Percentiles rank a stretch among this genome's conserved stretches.
These are phyloP conservation scores for Callopanchax toddi DNA, from an alignment of 2,113 vertebrate genomes.

Conservation along the genomic window DNA sequence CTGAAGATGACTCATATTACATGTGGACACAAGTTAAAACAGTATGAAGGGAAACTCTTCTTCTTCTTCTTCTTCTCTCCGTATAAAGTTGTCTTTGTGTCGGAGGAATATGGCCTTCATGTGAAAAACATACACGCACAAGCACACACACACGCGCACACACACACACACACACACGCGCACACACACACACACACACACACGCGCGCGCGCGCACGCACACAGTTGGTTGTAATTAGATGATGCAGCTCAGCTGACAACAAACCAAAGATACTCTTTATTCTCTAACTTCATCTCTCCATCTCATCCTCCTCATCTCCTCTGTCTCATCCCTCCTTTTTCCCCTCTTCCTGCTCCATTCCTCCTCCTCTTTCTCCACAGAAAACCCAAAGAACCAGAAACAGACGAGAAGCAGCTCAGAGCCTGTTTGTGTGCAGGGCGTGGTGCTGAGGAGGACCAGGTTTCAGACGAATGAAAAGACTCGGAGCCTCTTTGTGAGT, in stretches of 20 bases:
- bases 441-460: conserved; percentile 56
- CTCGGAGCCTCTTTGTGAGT: conserved; percentile 50
- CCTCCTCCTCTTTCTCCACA: conserved; percentile 1
- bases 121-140: conserved; percentile 6
- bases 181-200: conserved; percentile 16
- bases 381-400: not conserved
- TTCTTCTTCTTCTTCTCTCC: too few relatives aligned
- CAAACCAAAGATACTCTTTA: conserved; percentile 25
- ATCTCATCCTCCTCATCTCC: not conserved
- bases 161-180: conserved; percentile 10
- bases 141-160: conserved; percentile 17
- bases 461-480: conserved; percentile 65
- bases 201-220: conserved; percentile 12
- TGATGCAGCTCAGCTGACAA: conserved; percentile 45
- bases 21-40: not conserved
- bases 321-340: not conserved
- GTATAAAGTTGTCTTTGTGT: conserved; percentile 67
- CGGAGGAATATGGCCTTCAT: conserved; percentile 68
- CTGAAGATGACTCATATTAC: not conserved
- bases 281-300: not conserved
- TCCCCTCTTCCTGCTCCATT: conserved; percentile 33
- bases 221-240: conserved; percentile 31
- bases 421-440: conserved; percentile 30
- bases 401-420: not conserved
- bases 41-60: conserved; percentile 43